phyloP scores from a whole-genome alignment of 2,888 invertebrate species.

The Chloromyia formosa region DNA sequence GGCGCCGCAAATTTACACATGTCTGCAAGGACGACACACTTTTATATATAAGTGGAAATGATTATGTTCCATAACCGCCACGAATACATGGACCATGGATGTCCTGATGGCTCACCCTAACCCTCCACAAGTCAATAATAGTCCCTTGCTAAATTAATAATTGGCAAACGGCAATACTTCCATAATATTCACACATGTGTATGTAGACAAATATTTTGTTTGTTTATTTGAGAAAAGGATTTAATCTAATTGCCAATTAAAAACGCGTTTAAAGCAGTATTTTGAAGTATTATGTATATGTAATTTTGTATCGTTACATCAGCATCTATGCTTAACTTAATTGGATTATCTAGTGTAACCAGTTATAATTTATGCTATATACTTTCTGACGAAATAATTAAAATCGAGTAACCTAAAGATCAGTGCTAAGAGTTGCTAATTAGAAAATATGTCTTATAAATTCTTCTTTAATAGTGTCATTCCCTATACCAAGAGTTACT shows the following conservation, averaged over 20 bases:
- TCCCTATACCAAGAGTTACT: no score
- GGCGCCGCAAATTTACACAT: conserved; percentile 57
- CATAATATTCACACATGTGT: no score
- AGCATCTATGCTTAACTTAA: no score
- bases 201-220: not conserved
- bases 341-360: no score
- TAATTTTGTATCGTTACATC: no score
- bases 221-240: not conserved
- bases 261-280: not conserved
- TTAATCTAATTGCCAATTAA: not conserved
- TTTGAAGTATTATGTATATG: no score
- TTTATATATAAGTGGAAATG: not conserved
- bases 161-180: conserved; percentile 12
- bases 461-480: no score
- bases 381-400: no score
- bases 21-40: conserved; percentile 35
- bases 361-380: no score
- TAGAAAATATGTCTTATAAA: no score
- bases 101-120: not conserved
- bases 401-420: no score
- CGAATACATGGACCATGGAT: conserved; percentile 2
- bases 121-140: conserved; percentile 22
- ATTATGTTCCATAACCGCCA: not conserved
- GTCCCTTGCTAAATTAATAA: conserved; percentile 7
- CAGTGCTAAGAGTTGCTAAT: no score